phyloP scores from a whole-genome alignment of 2,797 vertebrate genomes.

The Borostomias antarcticus region DNA sequence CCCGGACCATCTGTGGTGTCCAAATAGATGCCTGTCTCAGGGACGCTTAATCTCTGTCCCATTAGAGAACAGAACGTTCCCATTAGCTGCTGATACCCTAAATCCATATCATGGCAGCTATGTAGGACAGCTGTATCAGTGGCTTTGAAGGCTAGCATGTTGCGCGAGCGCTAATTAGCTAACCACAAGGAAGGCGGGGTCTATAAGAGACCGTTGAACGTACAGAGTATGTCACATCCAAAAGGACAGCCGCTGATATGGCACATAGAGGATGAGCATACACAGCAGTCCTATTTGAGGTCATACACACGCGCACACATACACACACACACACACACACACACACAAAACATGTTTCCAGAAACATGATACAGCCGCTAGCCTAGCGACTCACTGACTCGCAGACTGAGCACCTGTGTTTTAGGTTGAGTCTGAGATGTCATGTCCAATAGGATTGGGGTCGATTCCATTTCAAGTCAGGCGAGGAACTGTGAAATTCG shows the following conservation, averaged over 20 bases:
- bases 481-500: neutral
- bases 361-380: constrained; percentile 37
- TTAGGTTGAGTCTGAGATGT: constrained; percentile 20
- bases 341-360: constrained; percentile 27
- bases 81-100: constrained; percentile 35
- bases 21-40: constrained; percentile 23
- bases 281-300: constrained; percentile 27
- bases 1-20: neutral
- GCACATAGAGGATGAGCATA: constrained; percentile 28
- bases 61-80: constrained; percentile 18
- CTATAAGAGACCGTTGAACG: neutral
- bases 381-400: constrained; percentile 4
- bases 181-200: neutral
- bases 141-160: neutral
- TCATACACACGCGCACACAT: neutral
- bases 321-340: constrained; percentile 27
- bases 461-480: constrained; percentile 15
- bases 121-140: constrained; percentile 1
- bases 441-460: constrained; percentile 2
- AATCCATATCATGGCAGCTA: constrained; percentile 23
- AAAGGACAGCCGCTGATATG: constrained; percentile 26
- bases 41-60: neutral
- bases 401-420: constrained; percentile 28
- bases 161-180: neutral
- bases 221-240: constrained; percentile 4